Evolutionary conservation across 2,797 vertebrate genomes (phyloP), one percentile per base, ranked within the genome.

Genomic region (Helicolenus hilgendorfi): DNA sequence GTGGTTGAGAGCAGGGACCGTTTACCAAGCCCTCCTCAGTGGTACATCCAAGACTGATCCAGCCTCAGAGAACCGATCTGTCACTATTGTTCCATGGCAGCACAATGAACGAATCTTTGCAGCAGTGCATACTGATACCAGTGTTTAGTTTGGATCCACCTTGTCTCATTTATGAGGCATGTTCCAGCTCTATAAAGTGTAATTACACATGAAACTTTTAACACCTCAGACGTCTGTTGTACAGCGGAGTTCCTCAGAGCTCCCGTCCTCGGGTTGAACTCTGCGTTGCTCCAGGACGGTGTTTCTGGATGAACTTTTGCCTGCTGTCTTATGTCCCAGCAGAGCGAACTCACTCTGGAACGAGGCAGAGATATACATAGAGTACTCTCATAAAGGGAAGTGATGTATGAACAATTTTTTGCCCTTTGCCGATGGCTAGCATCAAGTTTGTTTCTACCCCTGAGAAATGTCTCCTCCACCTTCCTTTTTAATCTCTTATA

Each of bases 251-350:
- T 56, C 22, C 18, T 29, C 33, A 38, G 3, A 58, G 41, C 20
- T 3, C 7, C 3, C 3, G 24, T 81, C 60, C 80, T 80, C 77
- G 11, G 31, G 35, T 55, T 86, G 77, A 83, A 83, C 87, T 53
- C 71, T 15, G 7, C 2, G 11, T 3, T 26, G 78, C 70, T 9
- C 27, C 53, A 5, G 71, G 38, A 75, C 33, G 56, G n/a, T 70
- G 76, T 72, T 58, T 36, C 24, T 67, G 35, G 33, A 71, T 81
- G 67, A 72, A 79, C 77, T 2, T 63, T 53, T 0, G 26, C 27
- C 45, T 24, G 20, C 11, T 36, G 7, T 65, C 49, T 71, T 7
- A 1, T 3, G 3, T 78, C 78, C 38, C 74, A n/a, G 10, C 24
- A 29, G 35, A 56, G 41, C 15, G 0, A 5, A 7, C 7, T 31